These are phyloP conservation scores for Leguminivora glycinivorella DNA, from an alignment of 1,140 invertebrate genomes.

Conservation along the genomic window DNA sequence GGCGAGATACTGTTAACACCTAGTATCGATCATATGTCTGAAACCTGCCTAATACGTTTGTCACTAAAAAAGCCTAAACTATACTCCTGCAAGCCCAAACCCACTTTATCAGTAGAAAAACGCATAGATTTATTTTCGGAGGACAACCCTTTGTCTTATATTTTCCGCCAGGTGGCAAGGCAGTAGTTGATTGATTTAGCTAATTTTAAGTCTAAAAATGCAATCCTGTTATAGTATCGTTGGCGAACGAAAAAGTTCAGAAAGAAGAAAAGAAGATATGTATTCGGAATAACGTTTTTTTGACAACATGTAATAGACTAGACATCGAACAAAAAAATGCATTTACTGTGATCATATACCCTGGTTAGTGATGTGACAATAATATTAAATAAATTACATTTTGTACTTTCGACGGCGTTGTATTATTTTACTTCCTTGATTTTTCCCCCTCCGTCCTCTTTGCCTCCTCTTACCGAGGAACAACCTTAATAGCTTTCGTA, in stretches of 20 bases:
- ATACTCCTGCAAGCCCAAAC: too few relatives aligned
- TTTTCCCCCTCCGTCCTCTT: too few relatives aligned
- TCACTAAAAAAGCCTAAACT: too few relatives aligned
- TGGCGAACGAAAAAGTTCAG: not conserved
- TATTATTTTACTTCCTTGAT: not conserved
- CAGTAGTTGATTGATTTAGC: not conserved
- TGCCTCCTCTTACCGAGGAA: too few relatives aligned
- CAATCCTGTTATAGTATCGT: not conserved
- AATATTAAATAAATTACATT: not conserved
- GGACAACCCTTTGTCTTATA: too few relatives aligned
- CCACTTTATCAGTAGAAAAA: too few relatives aligned
- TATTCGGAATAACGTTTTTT: not conserved
- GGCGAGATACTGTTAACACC: too few relatives aligned
- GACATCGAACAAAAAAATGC: not conserved
- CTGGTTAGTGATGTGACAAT: not conserved
- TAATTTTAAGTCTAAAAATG: not conserved
- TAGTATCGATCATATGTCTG: too few relatives aligned
- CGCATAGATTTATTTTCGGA: too few relatives aligned
- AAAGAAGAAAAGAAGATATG: not conserved
- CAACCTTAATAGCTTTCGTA: too few relatives aligned
- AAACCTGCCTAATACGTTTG: too few relatives aligned
- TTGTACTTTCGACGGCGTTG: not conserved
- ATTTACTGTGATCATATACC: not conserved
- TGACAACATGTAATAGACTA: not conserved
- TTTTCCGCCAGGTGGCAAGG: too few relatives aligned